Evolutionary conservation across 1,140 invertebrate genomes (phyloP).

Genomic region (Amyelois transitella): DNA sequence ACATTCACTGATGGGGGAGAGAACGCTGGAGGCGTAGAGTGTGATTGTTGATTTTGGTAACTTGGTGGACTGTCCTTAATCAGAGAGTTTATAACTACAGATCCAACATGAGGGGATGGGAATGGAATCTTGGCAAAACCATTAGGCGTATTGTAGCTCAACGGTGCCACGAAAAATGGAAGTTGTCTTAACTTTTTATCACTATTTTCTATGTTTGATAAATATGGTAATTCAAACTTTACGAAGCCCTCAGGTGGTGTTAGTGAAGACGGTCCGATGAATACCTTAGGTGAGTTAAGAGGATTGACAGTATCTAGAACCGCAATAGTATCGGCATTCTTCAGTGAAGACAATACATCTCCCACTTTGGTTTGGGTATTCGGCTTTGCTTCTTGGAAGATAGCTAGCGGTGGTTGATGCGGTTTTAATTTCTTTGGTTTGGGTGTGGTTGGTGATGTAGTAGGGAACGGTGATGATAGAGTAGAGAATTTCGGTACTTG

Average conservation of each 20-base stretch:
- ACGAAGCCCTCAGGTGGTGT: constrained; percentile 81
- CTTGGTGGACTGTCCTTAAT: constrained; percentile 34
- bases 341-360: constrained; percentile 81
- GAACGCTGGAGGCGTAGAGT: constrained; percentile 12
- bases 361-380: constrained; percentile 74
- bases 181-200: constrained; percentile 83
- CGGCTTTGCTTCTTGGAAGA: constrained; percentile 76
- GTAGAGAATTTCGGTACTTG: constrained; percentile 51
- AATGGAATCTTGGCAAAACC: constrained; percentile 89
- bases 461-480: constrained; percentile 60
- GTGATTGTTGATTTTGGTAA: background rate
- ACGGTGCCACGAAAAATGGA: constrained; percentile 88
- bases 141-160: constrained; percentile 85
- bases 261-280: constrained; percentile 85
- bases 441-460: constrained; percentile 63
- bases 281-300: constrained; percentile 80
- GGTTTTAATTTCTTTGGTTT: constrained; percentile 78
- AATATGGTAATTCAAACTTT: constrained; percentile 88
- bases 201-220: constrained; percentile 82
- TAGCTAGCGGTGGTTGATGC: constrained; percentile 87
- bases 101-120: constrained; percentile 88
- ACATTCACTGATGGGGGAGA: constrained; percentile 23
- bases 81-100: constrained; percentile 81
- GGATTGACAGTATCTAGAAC: constrained; percentile 83
- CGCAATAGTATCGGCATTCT: constrained; percentile 81